Evolutionary conservation across 1,140 invertebrate genomes (phyloP).

Genomic region (Mactra quadrangularis): DNA sequence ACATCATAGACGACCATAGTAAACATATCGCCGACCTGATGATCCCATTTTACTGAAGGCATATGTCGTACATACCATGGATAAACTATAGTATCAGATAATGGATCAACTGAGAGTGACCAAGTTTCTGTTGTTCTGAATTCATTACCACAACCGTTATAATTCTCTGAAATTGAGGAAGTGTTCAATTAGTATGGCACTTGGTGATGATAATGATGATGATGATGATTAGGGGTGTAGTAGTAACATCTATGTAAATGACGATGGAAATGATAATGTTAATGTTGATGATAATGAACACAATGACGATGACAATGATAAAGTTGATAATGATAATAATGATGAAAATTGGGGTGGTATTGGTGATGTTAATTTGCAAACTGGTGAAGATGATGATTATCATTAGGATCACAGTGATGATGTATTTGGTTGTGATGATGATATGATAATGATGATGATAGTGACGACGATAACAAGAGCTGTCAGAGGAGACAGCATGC

Average conservation of each 20-base stretch:
- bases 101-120: slow-evolving; percentile 55
- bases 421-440: too few species aligned
- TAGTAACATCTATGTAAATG: not conserved
- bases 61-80: slow-evolving; percentile 57
- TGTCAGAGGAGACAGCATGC: too few species aligned
- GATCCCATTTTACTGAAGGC: slow-evolving; percentile 19
- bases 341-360: not conserved
- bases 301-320: not conserved
- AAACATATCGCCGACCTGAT: slow-evolving; percentile 24
- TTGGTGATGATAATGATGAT: not conserved
- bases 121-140: slow-evolving; percentile 38
- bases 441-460: too few species aligned
- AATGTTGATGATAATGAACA: not conserved
- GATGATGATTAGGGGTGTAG: not conserved
- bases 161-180: slow-evolving; percentile 53
- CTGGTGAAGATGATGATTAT: not conserved
- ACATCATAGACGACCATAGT: slow-evolving; percentile 65
- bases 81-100: slow-evolving; percentile 37
- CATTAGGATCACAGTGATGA: not conserved
- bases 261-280: not conserved
- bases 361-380: too few species aligned
- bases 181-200: not conserved
- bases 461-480: too few species aligned
- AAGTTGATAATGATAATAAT: not conserved
- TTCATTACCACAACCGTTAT: slow-evolving; percentile 61